Conservation (phyloP, 2,888 invertebrate species). For the Pantelozetes paolii region DNA sequence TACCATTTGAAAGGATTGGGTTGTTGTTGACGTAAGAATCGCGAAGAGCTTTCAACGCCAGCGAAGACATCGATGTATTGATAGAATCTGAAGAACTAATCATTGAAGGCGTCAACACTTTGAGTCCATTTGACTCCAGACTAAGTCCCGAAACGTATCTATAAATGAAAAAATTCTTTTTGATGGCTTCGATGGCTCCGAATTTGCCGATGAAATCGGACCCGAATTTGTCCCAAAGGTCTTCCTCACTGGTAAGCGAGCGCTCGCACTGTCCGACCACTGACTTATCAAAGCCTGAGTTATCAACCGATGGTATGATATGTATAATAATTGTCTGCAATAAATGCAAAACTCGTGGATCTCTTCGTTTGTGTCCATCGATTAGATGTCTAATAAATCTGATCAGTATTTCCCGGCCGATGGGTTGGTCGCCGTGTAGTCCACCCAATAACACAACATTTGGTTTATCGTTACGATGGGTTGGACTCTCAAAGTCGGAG, state of each 20-base stretch:
- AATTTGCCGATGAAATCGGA: conserved; percentile 43
- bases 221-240: conserved; percentile 46
- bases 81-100: conserved; percentile 23
- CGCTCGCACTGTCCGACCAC: conserved; percentile 49
- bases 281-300: conserved; percentile 56
- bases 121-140: conserved; percentile 44
- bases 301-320: conserved; percentile 68
- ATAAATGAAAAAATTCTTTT: conserved; percentile 44
- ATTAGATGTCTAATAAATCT: conserved; percentile 76
- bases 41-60: conserved; percentile 43
- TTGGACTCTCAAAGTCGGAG: conserved; percentile 26
- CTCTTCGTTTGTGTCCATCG: conserved; percentile 61
- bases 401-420: conserved; percentile 75
- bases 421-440: conserved; percentile 71
- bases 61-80: conserved; percentile 19
- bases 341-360: conserved; percentile 63
- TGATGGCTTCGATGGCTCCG: conserved; percentile 44
- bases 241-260: conserved; percentile 15
- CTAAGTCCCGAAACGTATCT: conserved; percentile 48
- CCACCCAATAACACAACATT: conserved; percentile 80
- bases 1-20: conserved; percentile 44
- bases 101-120: conserved; percentile 41
- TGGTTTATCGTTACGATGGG: conserved; percentile 64
- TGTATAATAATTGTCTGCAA: conserved; percentile 70
- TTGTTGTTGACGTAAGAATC: conserved; percentile 43